These are phyloP conservation scores for Pollachius pollachius DNA, from an alignment of 2,113 vertebrate species.

Conservation along the genomic window DNA sequence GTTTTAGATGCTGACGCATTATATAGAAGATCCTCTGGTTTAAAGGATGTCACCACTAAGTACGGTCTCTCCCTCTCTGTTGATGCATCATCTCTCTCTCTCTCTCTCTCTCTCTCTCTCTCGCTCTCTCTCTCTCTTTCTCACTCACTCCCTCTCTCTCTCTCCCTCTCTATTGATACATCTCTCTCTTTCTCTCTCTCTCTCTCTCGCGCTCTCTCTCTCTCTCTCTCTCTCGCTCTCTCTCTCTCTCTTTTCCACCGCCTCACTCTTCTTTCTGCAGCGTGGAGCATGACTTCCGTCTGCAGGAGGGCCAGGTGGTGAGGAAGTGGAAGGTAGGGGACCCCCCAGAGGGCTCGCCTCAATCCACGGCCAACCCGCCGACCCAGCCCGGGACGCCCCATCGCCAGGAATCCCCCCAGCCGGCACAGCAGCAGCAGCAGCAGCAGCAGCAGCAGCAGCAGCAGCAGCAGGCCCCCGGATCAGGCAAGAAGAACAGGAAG, in stretches of 20 bases:
- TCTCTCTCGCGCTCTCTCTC: background rate
- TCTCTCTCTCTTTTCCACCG: slow-evolving; percentile 7
- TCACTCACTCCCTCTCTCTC: too few relatives aligned
- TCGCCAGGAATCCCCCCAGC: slow-evolving; percentile 66
- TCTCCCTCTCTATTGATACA: too few relatives aligned
- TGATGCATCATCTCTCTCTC: background rate
- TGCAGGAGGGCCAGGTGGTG: slow-evolving; percentile 77
- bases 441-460: too few relatives aligned
- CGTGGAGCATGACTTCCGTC: slow-evolving; percentile 77
- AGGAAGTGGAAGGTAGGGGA: slow-evolving; percentile 74
- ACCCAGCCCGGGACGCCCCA: slow-evolving; percentile 45
- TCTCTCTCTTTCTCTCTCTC: background rate
- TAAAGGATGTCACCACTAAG: background rate
- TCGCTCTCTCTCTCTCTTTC: too few relatives aligned
- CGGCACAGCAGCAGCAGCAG: background rate
- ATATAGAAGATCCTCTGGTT: too few relatives aligned
- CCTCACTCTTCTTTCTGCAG: slow-evolving; percentile 37
- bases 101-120: too few relatives aligned
- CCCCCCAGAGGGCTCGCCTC: slow-evolving; percentile 64
- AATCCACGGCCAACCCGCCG: slow-evolving; percentile 40
- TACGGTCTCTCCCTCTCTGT: background rate
- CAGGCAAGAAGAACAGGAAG: slow-evolving; percentile 72
- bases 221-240: slow-evolving; percentile 3
- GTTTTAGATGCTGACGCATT: too few relatives aligned
- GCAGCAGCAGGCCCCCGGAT: slow-evolving; percentile 43